Percentiles rank a stretch among this genome's conserved stretches.
Conservation (phyloP, 2,888 invertebrate species). For the Drosophila longiperda region DNA sequence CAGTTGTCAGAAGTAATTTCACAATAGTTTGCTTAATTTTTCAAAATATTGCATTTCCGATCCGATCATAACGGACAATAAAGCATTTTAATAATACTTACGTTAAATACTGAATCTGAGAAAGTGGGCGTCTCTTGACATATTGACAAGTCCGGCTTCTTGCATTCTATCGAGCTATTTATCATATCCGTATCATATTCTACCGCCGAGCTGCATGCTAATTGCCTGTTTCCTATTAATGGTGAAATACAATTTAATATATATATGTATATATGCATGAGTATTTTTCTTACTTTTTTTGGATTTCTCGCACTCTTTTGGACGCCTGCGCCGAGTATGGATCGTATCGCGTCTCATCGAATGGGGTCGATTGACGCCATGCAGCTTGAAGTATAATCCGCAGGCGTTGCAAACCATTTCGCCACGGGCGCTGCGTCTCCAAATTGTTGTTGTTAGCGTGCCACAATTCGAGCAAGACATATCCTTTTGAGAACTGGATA, state of each 20-base stretch:
- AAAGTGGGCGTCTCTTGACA: conserved; percentile 52
- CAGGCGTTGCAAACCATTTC: conserved; percentile 99
- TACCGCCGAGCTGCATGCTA: conserved; percentile 40
- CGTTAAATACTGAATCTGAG: conserved; percentile 62
- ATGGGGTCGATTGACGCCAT: conserved; percentile 96
- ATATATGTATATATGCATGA: neutral
- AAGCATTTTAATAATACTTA: conserved; percentile 40
- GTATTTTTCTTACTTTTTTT: conserved; percentile 78
- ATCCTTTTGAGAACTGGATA: conserved; percentile 86
- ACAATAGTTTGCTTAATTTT: neutral
- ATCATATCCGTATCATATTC: conserved; percentile 52
- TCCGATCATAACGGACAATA: neutral
- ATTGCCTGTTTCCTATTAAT: conserved; percentile 50
- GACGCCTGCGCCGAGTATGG: conserved; percentile 95
- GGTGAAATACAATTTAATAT: neutral
- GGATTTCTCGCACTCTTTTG: conserved; percentile 90
- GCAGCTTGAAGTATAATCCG: conserved; percentile 98
- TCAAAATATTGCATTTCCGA: neutral
- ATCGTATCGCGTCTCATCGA: conserved; percentile 99
- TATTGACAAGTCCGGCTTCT: conserved; percentile 49
- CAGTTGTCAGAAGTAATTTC: neutral
- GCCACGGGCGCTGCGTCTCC: conserved; percentile 97
- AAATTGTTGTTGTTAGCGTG: conserved; percentile 98
- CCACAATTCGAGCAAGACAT: conserved; percentile 98
- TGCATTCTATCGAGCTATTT: conserved; percentile 48